A percentile compares a stretch with the other conserved stretches of the same genome.
These are phyloP conservation scores for Mobula hypostoma DNA, from an alignment of 2,113 vertebrate genomes.

Conservation along the genomic window DNA sequence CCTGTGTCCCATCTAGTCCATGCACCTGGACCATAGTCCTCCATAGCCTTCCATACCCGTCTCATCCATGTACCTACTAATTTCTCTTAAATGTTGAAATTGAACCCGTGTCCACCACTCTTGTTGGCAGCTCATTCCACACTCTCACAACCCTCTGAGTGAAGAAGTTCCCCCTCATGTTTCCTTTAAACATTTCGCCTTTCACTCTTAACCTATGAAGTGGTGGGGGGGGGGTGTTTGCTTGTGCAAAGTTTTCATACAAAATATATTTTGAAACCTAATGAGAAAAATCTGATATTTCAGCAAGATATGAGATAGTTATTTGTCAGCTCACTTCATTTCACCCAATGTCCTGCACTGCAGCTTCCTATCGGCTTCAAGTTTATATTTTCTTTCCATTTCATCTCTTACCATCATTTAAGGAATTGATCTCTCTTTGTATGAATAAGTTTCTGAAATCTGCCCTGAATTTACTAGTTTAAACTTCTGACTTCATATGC, in stretches of 20 bases:
- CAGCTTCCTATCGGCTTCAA: background rate
- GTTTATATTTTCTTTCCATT: background rate
- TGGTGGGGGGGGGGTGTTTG: no score
- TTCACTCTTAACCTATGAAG: no score
- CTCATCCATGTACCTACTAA: no score
- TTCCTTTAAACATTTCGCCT: no score
- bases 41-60: no score
- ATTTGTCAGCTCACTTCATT: background rate
- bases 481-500: background rate
- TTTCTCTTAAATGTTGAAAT: no score
- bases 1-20: no score
- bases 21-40: no score
- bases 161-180: no score
- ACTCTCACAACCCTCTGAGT: no score
- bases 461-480: background rate
- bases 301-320: background rate
- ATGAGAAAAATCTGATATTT: background rate
- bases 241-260: background rate
- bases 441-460: background rate
- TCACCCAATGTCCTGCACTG: background rate
- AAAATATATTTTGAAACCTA: background rate
- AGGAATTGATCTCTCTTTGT: background rate
- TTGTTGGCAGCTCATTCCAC: no score
- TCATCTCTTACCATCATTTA: background rate
- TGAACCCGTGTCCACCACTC: no score